These are phyloP conservation scores for Papilio glaucus DNA, from an alignment of 1,140 invertebrate genomes.

Conservation along the genomic window DNA sequence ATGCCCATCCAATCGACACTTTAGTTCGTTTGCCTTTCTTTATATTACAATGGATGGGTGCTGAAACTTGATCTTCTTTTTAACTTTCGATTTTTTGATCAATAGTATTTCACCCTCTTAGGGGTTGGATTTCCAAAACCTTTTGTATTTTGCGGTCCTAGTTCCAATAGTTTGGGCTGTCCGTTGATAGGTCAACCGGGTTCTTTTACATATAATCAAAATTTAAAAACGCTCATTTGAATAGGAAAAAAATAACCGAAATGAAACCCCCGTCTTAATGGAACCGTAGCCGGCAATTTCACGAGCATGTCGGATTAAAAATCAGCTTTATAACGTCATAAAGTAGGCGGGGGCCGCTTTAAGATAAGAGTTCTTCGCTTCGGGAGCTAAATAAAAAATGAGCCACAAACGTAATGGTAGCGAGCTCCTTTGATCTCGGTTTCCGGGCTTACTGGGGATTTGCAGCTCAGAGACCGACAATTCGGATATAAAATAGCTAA, in stretches of 20 bases:
- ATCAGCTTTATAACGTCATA: slow-evolving; percentile 83
- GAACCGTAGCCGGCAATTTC: slow-evolving; percentile 57
- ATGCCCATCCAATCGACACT: no score
- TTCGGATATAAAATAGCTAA: slow-evolving; percentile 81
- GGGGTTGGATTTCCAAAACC: no score
- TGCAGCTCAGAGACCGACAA: slow-evolving; percentile 68
- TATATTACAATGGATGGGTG: no score
- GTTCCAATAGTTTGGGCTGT: no score
- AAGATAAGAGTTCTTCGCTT: slow-evolving; percentile 75
- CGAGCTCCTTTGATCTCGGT: slow-evolving; percentile 80
- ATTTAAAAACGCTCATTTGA: slow-evolving; percentile 33
- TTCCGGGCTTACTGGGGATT: slow-evolving; percentile 77
- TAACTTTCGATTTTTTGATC: no score
- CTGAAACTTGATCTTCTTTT: no score
- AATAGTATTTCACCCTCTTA: no score
- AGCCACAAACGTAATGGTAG: slow-evolving; percentile 80
- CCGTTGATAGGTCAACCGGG: neutral
- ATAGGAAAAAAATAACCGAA: slow-evolving; percentile 41
- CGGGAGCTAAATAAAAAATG: slow-evolving; percentile 80
- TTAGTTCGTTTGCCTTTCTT: no score
- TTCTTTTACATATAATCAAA: neutral
- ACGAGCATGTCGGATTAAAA: slow-evolving; percentile 77
- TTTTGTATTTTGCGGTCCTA: no score
- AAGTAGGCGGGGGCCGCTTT: slow-evolving; percentile 71
- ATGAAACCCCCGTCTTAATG: slow-evolving; percentile 35